phyloP scores from a whole-genome alignment of 1,140 invertebrate genomes.

The Sweltsa coloradensis region DNA sequence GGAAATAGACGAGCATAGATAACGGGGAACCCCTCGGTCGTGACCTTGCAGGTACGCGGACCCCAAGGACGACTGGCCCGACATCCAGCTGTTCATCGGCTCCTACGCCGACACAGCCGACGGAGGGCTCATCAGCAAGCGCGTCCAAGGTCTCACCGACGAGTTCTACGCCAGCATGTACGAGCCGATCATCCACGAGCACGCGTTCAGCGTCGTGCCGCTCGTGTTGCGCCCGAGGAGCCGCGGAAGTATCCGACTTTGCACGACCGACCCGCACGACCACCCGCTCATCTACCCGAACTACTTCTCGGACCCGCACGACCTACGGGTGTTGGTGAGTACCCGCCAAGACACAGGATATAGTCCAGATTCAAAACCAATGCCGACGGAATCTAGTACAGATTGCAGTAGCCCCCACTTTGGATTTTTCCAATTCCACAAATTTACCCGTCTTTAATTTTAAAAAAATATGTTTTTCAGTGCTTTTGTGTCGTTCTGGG shows the following conservation, averaged over 20 bases:
- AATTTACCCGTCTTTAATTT: no score
- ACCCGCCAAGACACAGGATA: no score
- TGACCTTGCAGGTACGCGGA: slow-evolving; percentile 41
- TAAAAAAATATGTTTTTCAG: no score
- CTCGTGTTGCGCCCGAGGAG: slow-evolving; percentile 57
- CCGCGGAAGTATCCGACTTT: slow-evolving; percentile 50
- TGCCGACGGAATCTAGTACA: no score
- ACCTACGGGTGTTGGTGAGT: slow-evolving; percentile 52
- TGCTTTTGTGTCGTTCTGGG: no score
- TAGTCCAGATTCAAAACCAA: no score
- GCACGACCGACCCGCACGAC: slow-evolving; percentile 46
- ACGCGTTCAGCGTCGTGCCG: slow-evolving; percentile 51
- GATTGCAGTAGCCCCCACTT: no score
- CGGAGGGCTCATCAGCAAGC: slow-evolving; percentile 54
- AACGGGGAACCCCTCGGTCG: no score
- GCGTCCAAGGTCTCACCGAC: slow-evolving; percentile 49
- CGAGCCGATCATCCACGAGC: slow-evolving; percentile 49
- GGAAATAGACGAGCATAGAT: no score
- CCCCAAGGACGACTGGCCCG: slow-evolving; percentile 51
- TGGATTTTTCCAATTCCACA: not conserved
- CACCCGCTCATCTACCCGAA: slow-evolving; percentile 72
- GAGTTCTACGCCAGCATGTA: slow-evolving; percentile 51
- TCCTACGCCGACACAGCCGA: slow-evolving; percentile 59
- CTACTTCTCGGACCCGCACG: slow-evolving; percentile 56
- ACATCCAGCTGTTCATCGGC: slow-evolving; percentile 62